Base-by-base conservation (phyloP, 2,888 invertebrate species). In the Cephonodes hylas region DNA sequence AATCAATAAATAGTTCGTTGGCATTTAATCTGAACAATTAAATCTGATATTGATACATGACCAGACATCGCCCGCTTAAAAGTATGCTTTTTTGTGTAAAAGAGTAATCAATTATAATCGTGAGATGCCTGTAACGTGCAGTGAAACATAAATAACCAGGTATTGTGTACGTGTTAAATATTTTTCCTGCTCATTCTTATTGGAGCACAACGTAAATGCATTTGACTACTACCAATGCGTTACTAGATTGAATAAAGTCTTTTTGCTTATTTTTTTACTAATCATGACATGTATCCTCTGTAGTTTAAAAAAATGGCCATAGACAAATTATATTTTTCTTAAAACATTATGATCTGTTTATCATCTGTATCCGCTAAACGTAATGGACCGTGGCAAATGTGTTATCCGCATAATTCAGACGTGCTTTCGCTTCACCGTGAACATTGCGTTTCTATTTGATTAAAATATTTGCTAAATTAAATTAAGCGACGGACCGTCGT, bases 401-500 rank as follows among this genome's bases (percentile, higher is more conserved):
- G 74, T 72, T 75, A 72, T 75, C 73, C 64, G 67, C 73, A 74
- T 70, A 73, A 74, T 70, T 81, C 71, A 70, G 84, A 82, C 83
- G 85, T 86, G 85, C 87, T 87, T 87, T 88, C 87, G 70, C 79
- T 70, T 65, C 57, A 74, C 65, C 69, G 74, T 72, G 73, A 71
- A 59, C 67, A 63, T 63, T 42, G 38, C 57, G 57, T 57, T 57
- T 34, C 57, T 38, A n/a, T 23, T 58, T 69, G 69, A 67, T 62
- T 63, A 64, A 44, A 58, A 22, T 53, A 31, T 62, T 59, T 38
- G 59, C 23, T 65, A 64, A 62, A 66, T 66, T 64, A 59, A 57
- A 60, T 42, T 34, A 20, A 20, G 25, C 42, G 18, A 20, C 53
- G 25, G 10, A 31, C 27, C 56, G 46, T 22, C 25, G 18, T 27